A percentile compares a stretch with the other conserved stretches of the same genome.
Conservation (phyloP, 2,888 invertebrate genomes). For the Nudaria mundana region DNA sequence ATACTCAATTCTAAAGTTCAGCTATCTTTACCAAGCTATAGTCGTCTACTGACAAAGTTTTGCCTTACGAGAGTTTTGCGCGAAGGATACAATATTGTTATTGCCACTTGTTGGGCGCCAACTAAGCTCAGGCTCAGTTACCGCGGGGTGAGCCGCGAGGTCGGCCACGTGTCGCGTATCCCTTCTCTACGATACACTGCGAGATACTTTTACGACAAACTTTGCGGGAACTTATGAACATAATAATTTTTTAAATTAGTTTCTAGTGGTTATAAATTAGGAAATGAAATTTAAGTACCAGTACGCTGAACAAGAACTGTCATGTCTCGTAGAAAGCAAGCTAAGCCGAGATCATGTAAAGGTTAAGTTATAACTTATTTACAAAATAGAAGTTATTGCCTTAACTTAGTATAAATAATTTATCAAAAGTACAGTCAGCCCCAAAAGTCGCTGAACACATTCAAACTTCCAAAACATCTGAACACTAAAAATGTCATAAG, state of each 20-base stretch:
- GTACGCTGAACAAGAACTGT: constrained; percentile 34
- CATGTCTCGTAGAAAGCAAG: constrained; percentile 86
- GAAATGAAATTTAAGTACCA: constrained; percentile 17
- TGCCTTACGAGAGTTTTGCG: constrained; percentile 72
- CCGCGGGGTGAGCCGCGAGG: constrained; percentile 69
- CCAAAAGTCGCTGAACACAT: too few relatives aligned
- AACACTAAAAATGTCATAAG: too few relatives aligned
- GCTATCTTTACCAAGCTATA: constrained; percentile 35
- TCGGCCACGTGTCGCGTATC: constrained; percentile 47
- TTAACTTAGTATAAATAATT: too few relatives aligned
- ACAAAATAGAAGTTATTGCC: not conserved
- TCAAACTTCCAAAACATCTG: too few relatives aligned
- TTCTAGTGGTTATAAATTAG: constrained; percentile 22
- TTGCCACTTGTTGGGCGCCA: constrained; percentile 81
- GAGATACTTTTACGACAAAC: constrained; percentile 54
- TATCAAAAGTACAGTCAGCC: too few relatives aligned
- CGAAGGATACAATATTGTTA: constrained; percentile 67
- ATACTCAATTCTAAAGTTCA: too few relatives aligned
- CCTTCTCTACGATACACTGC: constrained; percentile 19
- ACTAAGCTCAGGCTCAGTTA: constrained; percentile 65
- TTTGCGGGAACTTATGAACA: constrained; percentile 36
- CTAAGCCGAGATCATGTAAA: constrained; percentile 86
- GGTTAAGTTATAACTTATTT: constrained; percentile 74
- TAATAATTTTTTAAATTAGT: constrained; percentile 13
- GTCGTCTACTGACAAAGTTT: constrained; percentile 27